A percentile compares a stretch with the other conserved stretches of the same genome.
Conservation (phyloP, 1,140 invertebrate species). For the Heliconius himera region DNA sequence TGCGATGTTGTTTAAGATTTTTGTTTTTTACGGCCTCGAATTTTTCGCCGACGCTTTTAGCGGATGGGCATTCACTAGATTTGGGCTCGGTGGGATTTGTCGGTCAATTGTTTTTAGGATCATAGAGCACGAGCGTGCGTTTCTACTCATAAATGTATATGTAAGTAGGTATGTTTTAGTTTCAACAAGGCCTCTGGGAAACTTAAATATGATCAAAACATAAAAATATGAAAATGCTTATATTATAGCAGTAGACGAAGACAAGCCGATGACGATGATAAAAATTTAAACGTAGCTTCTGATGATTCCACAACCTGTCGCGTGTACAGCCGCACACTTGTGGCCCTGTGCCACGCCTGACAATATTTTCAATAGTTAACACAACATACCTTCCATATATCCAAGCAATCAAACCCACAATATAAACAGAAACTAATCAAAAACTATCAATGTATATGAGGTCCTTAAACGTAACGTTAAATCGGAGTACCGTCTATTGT, state of each 20-base stretch:
- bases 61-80: conserved; percentile 51
- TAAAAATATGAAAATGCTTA: too few species aligned
- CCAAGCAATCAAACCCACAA: neutral
- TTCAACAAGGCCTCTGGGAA: neutral
- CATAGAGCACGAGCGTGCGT: neutral
- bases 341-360: too few species aligned
- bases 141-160: neutral
- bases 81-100: conserved; percentile 40
- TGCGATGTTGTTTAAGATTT: conserved; percentile 69
- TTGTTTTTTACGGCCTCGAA: conserved; percentile 48
- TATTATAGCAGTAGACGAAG: too few species aligned
- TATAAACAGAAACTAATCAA: conserved; percentile 13
- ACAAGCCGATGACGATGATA: too few species aligned
- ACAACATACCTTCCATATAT: neutral
- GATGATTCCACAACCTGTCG: too few species aligned
- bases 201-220: too few species aligned
- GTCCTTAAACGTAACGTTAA: conserved; percentile 10
- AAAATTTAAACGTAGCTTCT: too few species aligned
- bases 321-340: too few species aligned
- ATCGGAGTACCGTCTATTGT: conserved; percentile 9
- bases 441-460: conserved; percentile 13
- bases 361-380: neutral
- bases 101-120: neutral
- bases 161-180: neutral
- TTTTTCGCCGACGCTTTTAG: conserved; percentile 50